Base-by-base conservation (phyloP, 2,797 vertebrate species). In the Chaetodon trifasciatus region DNA sequence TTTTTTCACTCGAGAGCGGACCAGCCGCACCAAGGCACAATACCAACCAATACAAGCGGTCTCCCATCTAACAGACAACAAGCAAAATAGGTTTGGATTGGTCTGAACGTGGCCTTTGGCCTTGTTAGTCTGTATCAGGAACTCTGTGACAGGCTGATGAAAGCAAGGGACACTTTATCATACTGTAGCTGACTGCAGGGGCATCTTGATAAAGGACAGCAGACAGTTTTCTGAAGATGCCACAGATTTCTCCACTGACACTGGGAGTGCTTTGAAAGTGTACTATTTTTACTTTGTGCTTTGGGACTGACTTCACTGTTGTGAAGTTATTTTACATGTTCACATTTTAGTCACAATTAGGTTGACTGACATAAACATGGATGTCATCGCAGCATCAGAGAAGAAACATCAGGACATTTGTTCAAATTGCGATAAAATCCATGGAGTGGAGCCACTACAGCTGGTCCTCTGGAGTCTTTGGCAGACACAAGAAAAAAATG, bases 91-190 rank as follows among this genome's bases (percentile, higher is more conserved):
- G 12, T 79, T 86, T 61, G 83, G 89, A 91, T 86, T 46, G 28
- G 78, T 87, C 55, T 75, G 75, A 80, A 53, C 13, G 28, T 70
- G 83, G 61, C 82, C 86, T 88, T 82, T 88, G 85, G 71, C 84
- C 74, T 70, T 83, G 73, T 86, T 79, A 35, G 56, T 57, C 69
- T 79, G 63, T 73, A 58, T 82, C 81, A 60, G 81, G 76, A 79
- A 57, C 44, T 73, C 21, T 44, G 13, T 86, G 83, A 88, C 87
- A 86, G 71, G 74, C 71, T 57, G 80, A 8, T 74, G 82, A 73
- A 71, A 55, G 61, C 52, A 10, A 58, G n/a, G 35, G 74, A 60
- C 77, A 12, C 66, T 60, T 69, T 11, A 50, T 82, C 58, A 32
- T n/a, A 37, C 24, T 64, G 58, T 3, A 13, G 73, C 67, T 35